Base-by-base conservation (phyloP, 23 tunicate genomes). In the Trididemnum clinides region DNA sequence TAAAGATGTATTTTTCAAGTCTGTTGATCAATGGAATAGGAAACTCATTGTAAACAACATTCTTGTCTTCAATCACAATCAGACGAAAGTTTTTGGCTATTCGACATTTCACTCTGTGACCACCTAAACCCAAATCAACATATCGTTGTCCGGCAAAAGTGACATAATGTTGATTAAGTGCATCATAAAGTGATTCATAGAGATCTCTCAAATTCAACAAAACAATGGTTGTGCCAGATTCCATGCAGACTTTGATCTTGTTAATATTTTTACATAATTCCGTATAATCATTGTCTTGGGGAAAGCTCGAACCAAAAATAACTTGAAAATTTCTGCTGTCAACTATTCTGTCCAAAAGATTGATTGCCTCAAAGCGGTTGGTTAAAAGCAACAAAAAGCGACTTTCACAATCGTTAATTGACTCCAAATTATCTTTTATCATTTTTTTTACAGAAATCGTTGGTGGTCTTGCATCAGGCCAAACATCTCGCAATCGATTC, bases 261-360 rank as follows among this genome's bases (percentile, higher is more conserved):
- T 90, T 90, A 64, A 90, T 85, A 82, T 90, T 90, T 28, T 83
- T 64, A 71, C 95, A 90, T 49, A 85, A 57, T 80, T 90, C 95
- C 5, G 89, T 90, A 76, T 90, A 90, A 37, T 80, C 87, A 26
- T 79, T 74, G 57, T 90, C 95, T 49, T 57, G 79, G 18, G 95
- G 95, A 85, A 90, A 90, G 51, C 95, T 90, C 1, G 95, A 90
- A n/a, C 95, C 95, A 77, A 90, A 90, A 31, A 90, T 86, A 1
- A 90, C 84, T 50, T 90, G 89, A 58, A 90, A 88, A 0, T 81
- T 33, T 3, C 23, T 30, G 4, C 64, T 33, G 21, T 82, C 64
- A 4, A 72, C 78, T 51, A 90, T 31, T 1, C 71, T 35, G 19
- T 50, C 50, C 4, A 90, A 29, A 1, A 90, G 82, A 72, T 64